Base-by-base conservation (phyloP, 2,113 vertebrate species). In the Anser brachyrhynchus region DNA sequence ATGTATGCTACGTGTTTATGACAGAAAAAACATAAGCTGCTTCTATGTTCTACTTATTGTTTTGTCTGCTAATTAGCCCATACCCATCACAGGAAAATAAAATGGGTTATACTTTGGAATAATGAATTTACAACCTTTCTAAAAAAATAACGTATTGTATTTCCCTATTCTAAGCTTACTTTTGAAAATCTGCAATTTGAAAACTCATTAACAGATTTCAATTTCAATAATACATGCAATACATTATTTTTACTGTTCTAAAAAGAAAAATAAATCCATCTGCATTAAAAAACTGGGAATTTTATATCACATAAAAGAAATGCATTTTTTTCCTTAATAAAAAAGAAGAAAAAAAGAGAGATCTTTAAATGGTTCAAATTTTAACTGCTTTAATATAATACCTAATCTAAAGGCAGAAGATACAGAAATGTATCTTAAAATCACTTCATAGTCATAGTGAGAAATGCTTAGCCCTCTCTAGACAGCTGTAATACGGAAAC, bases 331-430 rank as follows among this genome's bases (percentile, higher is more conserved):
- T 51, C 10, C 35, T 31, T 15, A 39, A 43, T 19, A 33, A 12
- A 54, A 46, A 72, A 59, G 6, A 69, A 66, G 33, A 55, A 78
- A 33, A 14, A 86, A 89, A 23, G 44, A 33, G 14, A 20, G 3
- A 7, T 29, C 62, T 73, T 77, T 54, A 35, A 54, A n/a, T 6
- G 31, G 29, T 37, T 39, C 21, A 59, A 22, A 72, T 58, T 72
- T 10, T 28, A 65, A 90, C 57, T 49, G 12, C 39, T 84, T 35
- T 72, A 72, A 94, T 67, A 28, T 33, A 86, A 80, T 22, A 80
- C 71, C 86, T 84, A 89, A 89, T 35, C 72, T 84, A 73, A 91
- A 95, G 10, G 69, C 62, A 90, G 84, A 91, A 92, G 46, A 84
- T 35, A 41, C 22, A 91, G 37, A 94, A 54, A 7, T 70, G 96